phyloP scores from a whole-genome alignment of 2,113 vertebrate species.

The Odocoileus hemionus region DNA sequence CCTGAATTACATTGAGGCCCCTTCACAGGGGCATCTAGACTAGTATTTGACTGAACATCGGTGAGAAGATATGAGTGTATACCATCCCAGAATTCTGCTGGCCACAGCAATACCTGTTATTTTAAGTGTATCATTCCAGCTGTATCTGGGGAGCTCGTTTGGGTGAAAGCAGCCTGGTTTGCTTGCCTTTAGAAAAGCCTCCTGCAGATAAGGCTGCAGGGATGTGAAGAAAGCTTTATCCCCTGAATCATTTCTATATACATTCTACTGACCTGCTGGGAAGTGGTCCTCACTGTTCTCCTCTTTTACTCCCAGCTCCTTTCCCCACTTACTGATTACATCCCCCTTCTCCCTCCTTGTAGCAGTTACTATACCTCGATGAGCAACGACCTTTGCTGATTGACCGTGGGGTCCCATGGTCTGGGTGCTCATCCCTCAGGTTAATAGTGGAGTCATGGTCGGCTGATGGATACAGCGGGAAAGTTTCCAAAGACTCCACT shows the following conservation, averaged over 20 bases:
- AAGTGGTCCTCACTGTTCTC: background rate
- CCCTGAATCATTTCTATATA: background rate
- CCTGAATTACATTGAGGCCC: background rate
- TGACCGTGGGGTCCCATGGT: background rate
- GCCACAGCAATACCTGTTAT: background rate
- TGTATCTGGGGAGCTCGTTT: background rate
- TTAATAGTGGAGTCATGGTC: background rate
- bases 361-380: fast-evolving
- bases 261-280: background rate
- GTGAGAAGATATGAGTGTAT: background rate
- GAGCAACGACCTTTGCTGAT: background rate
- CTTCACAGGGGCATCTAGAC: background rate
- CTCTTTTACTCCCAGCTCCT: background rate
- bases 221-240: background rate
- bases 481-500: background rate
- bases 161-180: background rate
- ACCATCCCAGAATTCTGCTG: background rate
- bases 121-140: background rate
- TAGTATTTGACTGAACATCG: background rate
- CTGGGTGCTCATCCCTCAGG: background rate
- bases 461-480: background rate
- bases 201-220: background rate
- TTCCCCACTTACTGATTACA: background rate
- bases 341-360: background rate
- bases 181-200: background rate